Conservation (phyloP, 2,113 vertebrate genomes). For the Boulengeromyrus knoepffleri region DNA sequence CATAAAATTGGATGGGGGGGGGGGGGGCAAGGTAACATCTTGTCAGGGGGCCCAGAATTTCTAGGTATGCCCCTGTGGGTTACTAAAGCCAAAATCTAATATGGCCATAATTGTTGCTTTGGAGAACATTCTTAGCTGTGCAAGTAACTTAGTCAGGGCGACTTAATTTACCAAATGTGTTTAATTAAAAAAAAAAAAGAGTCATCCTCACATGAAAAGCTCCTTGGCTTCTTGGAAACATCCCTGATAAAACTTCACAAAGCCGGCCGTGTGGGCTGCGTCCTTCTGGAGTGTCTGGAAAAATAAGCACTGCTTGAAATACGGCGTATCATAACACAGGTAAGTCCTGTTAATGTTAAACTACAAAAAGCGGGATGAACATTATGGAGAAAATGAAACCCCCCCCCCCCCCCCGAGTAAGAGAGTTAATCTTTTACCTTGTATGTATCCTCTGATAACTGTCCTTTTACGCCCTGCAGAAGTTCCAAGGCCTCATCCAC, state of each 20-base stretch:
- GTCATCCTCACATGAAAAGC: slow-evolving; percentile 51
- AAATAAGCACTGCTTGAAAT: neutral
- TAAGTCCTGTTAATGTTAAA: neutral
- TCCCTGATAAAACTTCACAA: slow-evolving; percentile 52
- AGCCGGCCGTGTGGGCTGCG: slow-evolving; percentile 47
- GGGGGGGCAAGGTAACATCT: neutral
- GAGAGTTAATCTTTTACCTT: slow-evolving; percentile 36
- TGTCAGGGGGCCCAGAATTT: neutral
- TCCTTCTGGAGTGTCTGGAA: slow-evolving; percentile 46
- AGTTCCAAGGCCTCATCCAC: slow-evolving; percentile 47
- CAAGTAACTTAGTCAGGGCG: neutral
- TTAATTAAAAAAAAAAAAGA: neutral
- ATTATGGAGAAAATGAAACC: neutral
- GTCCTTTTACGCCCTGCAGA: slow-evolving; percentile 43
- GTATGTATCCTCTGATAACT: slow-evolving; percentile 35
- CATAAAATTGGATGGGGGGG: no score
- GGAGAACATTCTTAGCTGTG: neutral
- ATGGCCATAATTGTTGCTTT: neutral
- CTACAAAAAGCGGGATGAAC: neutral
- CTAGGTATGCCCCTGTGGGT: neutral
- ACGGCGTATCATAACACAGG: no score
- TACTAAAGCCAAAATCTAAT: neutral
- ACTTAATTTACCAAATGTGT: neutral
- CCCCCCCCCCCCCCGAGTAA: neutral
- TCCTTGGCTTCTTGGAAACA: slow-evolving; percentile 47